Evolutionary conservation across 2,113 vertebrate genomes (phyloP), one percentile per base, ranked within the genome.

Genomic region (Aplodontia rufa): DNA sequence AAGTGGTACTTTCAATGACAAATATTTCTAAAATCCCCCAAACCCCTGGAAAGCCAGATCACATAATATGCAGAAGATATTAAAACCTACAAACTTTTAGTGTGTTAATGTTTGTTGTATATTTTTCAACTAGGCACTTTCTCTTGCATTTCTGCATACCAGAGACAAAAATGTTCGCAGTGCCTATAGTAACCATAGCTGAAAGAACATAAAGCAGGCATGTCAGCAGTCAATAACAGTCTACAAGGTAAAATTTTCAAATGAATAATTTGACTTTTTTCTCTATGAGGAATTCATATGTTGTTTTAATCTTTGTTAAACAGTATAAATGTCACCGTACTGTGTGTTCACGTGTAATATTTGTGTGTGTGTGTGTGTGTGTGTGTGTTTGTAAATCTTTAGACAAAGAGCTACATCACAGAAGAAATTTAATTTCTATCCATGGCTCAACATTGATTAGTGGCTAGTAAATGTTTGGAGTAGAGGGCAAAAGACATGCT

Each of bases 21-120:
- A 80, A 90, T 53, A 8, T 90, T 93, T 92, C 60, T 79, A 72
- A 93, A 87, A 90, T 19, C 20, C 32, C 47, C 37, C 35, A 84
- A 14, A 85, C 1, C 40, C 11, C 14, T 30, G 20, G 58, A 90
- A 80, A 96, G 9, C 64, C 35, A 74, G 37, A 90, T 80, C 58
- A 93, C 13, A 84, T 58, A 93, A 66, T 5, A 58, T 68, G 12
- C 8, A 81, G 47, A 85, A 1, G 20, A 90, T 85, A 90, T 66
- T 85, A 35, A 93, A 89, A 80, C 9, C 32, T 16, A n/a, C 32
- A 45, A 86, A 86, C 14, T 17, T 66, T 80, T 40, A 64, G 80
- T 40, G 9, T 58, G 28, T 64, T 84, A 55, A 32, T 47, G 47
- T 90, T 58, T 66, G 9, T 69, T 60, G 68, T 32, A 30, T 55